Percentiles rank a stretch among this genome's conserved stretches.
These are phyloP conservation scores for Podarcis cretensis DNA, from an alignment of 2,113 vertebrate species.

Conservation along the genomic window DNA sequence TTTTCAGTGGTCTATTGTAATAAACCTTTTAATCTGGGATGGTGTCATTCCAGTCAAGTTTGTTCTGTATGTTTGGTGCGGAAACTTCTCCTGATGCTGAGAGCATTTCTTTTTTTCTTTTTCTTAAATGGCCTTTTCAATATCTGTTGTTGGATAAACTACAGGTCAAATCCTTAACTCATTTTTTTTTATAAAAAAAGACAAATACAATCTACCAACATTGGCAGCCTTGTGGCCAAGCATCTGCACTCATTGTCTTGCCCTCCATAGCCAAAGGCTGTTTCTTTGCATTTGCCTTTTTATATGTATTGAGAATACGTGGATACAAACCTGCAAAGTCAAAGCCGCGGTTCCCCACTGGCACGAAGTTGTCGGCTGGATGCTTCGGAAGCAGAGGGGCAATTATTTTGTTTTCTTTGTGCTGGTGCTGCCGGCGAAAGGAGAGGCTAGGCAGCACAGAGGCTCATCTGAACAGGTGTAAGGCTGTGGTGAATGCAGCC, in stretches of 20 bases:
- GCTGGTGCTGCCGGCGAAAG: neutral
- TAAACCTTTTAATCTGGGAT: too few species aligned
- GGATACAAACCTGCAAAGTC: conserved; percentile 4
- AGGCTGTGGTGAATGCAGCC: conserved; percentile 11
- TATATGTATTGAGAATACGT: neutral
- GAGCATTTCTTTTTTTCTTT: neutral
- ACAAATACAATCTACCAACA: neutral
- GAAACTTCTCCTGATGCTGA: neutral
- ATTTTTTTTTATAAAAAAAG: neutral
- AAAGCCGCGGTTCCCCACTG: neutral
- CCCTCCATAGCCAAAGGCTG: neutral
- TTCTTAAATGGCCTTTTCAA: neutral
- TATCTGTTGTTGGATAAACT: neutral
- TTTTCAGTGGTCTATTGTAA: neutral
- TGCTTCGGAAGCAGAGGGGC: neutral
- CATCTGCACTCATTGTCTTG: neutral
- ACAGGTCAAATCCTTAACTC: neutral
- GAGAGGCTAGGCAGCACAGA: neutral
- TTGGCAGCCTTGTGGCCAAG: neutral
- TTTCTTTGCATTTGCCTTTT: neutral
- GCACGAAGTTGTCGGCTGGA: neutral
- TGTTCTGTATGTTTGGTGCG: neutral
- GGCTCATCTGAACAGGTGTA: conserved; percentile 18
- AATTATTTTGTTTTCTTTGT: conserved; percentile 16
- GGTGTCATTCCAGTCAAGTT: neutral